A percentile compares a stretch with the other conserved stretches of the same genome.
These are phyloP conservation scores for Hirudinaria manillensis DNA, from an alignment of 2,888 invertebrate species.

Conservation along the genomic window DNA sequence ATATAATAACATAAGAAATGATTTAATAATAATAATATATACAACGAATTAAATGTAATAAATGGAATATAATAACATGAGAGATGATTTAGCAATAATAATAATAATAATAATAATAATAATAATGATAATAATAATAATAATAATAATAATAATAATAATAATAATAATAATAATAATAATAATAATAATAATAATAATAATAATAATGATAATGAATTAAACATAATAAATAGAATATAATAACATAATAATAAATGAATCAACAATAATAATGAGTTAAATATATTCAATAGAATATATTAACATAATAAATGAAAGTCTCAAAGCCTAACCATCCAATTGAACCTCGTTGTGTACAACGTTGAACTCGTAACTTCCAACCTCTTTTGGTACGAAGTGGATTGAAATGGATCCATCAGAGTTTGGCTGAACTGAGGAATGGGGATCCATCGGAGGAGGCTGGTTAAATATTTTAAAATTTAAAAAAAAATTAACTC, in stretches of 20 bases:
- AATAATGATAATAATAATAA: no score
- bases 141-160: no score
- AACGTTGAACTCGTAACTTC: constrained; percentile 82
- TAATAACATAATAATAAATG: neutral
- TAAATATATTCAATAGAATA: neutral
- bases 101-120: no score
- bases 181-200: neutral
- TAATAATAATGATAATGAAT: neutral
- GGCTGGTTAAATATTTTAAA: neutral
- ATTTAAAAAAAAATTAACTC: neutral
- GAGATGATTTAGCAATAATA: neutral
- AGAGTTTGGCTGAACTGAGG: constrained; percentile 76
- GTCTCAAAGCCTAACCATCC: constrained; percentile 63
- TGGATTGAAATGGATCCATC: constrained; percentile 91
- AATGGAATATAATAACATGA: neutral
- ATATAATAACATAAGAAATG: neutral
- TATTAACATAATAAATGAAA: neutral
- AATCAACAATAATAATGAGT: neutral
- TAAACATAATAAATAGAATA: no score
- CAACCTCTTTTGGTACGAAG: constrained; percentile 87
- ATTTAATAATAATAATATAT: neutral
- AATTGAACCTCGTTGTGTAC: constrained; percentile 91
- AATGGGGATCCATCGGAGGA: constrained; percentile 30
- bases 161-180: no score
- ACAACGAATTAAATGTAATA: neutral